Evolutionary conservation across 2,797 vertebrate genomes (phyloP), one percentile per base, ranked within the genome.

Genomic region (Protonibea diacanthus): DNA sequence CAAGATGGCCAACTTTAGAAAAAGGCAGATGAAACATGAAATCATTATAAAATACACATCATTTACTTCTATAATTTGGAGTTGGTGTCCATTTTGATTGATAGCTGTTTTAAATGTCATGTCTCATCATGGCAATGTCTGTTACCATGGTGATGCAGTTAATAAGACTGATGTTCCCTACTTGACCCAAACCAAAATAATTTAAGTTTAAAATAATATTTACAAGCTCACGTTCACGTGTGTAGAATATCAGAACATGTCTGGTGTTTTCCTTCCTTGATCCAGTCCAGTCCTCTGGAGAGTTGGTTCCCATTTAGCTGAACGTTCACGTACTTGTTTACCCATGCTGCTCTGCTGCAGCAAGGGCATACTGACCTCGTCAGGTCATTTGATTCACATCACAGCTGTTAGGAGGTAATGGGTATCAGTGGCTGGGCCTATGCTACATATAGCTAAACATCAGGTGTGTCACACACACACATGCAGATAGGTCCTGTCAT

Each of bases 341-440:
- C 47, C n/a, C 27, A 51, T 2, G 49, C 4, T 72, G 65, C 76
- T 79, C 52, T 67, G 48, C 56, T 71, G 68, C 76, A 62, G 63
- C 74, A 82, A 86, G 78, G 83, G 77, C 85, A 70, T 52, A 5
- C 53, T 58, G 80, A 87, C 80, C 76, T 58, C 15, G 40, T 45
- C 70, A 17, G 83, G 80, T 83, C 71, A 72, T 65, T 74, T n/a
- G 42, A 52, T 55, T 60, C 40, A 6, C 40, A 53, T 44, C 56
- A 52, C 78, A 81, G 58, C 62, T 78, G 74, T 72, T 65, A 23
- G 29, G 29, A 29, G 63, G 48, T 6, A 66, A 69, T 44, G 47
- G 11, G 18, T 75, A 63, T 70, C 59, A 7, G 29, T 40, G 17
- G 11, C 47, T 60, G 25, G 71, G 64, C 65, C 63, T 66, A 7